Evolutionary conservation across 2,113 vertebrate species (phyloP).

Genomic region (Asarcornis scutulata): DNA sequence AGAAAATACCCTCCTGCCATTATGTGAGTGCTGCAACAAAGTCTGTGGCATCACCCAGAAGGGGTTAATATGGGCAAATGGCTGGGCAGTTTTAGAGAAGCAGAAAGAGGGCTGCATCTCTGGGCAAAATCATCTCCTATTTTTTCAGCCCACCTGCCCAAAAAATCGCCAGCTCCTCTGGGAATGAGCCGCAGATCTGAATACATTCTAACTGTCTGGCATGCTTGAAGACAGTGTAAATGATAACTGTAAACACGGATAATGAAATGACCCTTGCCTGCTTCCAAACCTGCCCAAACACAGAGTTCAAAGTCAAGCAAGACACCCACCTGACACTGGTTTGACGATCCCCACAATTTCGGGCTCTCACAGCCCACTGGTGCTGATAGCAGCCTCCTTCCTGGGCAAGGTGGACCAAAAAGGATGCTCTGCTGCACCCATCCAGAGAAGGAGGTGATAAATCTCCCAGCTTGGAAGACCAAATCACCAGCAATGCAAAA

Average conservation of each 20-base stretch:
- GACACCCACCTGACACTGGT: background rate
- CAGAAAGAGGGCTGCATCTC: background rate
- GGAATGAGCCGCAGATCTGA: background rate
- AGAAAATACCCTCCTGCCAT: background rate
- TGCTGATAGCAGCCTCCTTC: background rate
- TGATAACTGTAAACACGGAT: background rate
- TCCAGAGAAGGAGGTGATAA: background rate
- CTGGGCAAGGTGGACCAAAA: background rate
- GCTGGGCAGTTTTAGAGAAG: background rate
- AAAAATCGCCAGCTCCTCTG: background rate
- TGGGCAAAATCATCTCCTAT: background rate
- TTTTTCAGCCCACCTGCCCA: background rate
- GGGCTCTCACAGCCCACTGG: background rate
- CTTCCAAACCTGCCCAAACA: background rate
- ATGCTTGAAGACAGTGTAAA: background rate
- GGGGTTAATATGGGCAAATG: background rate
- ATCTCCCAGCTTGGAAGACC: background rate
- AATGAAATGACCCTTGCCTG: background rate
- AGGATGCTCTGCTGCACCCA: background rate
- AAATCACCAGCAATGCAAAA: background rate
- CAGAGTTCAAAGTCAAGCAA: background rate
- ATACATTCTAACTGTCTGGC: background rate
- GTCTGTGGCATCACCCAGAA: fast-evolving
- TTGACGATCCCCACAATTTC: background rate
- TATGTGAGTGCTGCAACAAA: background rate